Percentiles rank a stretch among this genome's conserved stretches.
Evolutionary conservation across 1,140 invertebrate species (phyloP).

Genomic region (Apis laboriosa): DNA sequence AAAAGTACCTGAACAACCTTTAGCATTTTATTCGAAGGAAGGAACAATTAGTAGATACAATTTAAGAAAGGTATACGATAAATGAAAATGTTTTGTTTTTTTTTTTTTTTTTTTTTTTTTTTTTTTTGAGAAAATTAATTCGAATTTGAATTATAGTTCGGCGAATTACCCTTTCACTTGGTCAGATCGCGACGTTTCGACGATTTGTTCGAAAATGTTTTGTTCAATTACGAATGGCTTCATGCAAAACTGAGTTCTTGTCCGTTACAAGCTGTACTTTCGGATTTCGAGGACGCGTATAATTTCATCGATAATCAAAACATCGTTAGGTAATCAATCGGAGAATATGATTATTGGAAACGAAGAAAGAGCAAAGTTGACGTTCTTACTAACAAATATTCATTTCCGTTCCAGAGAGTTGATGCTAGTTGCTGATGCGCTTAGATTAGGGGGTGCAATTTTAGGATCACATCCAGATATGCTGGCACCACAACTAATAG

Average conservation of each 20-base stretch:
- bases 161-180: conserved; percentile 97
- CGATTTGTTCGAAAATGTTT: conserved; percentile 95
- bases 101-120: no score
- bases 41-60: conserved; percentile 93
- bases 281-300: conserved; percentile 97
- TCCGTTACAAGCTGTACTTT: conserved; percentile 95
- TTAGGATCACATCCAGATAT: conserved; percentile 96
- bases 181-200: conserved; percentile 94
- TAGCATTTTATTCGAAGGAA: conserved; percentile 95
- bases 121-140: neutral
- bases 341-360: no score
- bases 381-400: no score
- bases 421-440: conserved; percentile 96
- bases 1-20: conserved; percentile 96
- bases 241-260: conserved; percentile 97
- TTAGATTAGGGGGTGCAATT: conserved; percentile 95
- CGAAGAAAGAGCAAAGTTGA: neutral
- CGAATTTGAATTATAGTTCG: conserved; percentile 84
- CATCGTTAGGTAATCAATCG: conserved; percentile 84
- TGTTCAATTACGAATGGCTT: conserved; percentile 99
- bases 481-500: conserved; percentile 96
- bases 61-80: conserved; percentile 87
- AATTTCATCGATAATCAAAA: conserved; percentile 92
- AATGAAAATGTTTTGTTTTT: neutral
- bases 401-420: conserved; percentile 86